phyloP scores from a whole-genome alignment of 2,113 vertebrate genomes.

The Catharus bicknelli region DNA sequence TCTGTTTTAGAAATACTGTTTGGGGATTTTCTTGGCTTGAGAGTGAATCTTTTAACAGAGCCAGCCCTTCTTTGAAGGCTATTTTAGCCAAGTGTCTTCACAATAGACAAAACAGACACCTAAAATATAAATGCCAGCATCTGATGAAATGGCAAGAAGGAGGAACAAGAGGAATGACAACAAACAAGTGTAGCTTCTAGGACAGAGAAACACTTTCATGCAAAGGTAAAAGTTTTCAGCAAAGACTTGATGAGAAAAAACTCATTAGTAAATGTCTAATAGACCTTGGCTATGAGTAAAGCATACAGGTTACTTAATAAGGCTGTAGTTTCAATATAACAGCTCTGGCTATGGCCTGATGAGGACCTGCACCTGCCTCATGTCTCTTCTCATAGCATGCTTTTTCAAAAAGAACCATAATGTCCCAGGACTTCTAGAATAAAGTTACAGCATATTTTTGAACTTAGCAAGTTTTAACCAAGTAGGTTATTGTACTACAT shows the following conservation, averaged over 20 bases:
- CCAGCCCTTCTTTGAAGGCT: not conserved
- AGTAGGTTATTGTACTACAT: not conserved
- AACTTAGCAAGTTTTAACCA: not conserved
- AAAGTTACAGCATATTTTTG: not conserved
- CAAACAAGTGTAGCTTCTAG: not conserved
- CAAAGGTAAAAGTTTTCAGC: not conserved
- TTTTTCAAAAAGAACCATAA: not conserved
- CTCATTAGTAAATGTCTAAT: not conserved
- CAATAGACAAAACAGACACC: not conserved
- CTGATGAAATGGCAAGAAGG: not conserved
- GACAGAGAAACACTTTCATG: not conserved
- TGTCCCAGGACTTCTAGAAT: not conserved
- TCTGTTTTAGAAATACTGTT: not conserved
- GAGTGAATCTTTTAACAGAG: not conserved
- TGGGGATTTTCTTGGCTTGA: not conserved
- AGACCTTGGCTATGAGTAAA: not conserved
- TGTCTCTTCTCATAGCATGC: not conserved
- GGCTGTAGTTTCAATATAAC: not conserved
- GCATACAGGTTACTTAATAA: not conserved
- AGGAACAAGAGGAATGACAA: not conserved
- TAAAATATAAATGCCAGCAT: not conserved
- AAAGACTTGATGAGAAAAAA: not conserved
- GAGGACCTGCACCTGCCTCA: rapidly evolving
- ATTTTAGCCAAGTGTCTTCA: not conserved
- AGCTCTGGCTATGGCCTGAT: not conserved